Conservation (phyloP, 1,140 invertebrate species). For the Parasteatoda tepidariorum region DNA sequence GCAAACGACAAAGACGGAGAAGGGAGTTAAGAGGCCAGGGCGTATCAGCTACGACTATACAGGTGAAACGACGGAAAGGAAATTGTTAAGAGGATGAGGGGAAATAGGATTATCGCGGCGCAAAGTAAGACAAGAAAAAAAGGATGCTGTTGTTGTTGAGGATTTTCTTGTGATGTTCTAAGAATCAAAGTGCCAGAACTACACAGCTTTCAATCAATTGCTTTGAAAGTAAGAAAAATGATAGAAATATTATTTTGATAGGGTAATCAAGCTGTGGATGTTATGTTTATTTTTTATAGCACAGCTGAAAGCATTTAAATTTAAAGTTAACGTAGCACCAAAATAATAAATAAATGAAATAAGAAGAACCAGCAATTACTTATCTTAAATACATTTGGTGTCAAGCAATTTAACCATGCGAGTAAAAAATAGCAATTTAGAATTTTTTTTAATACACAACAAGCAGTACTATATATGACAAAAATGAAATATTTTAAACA, state of each 20-base stretch:
- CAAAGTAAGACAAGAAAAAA: not conserved
- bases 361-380: too few species aligned
- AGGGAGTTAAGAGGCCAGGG: not conserved
- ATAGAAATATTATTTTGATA: not conserved
- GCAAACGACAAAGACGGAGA: slow-evolving; percentile 2
- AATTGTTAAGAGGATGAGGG: slow-evolving; percentile 30
- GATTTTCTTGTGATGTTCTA: not conserved
- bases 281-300: too few species aligned
- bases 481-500: too few species aligned
- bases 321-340: too few species aligned
- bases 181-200: not conserved
- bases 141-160: not conserved
- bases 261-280: not conserved
- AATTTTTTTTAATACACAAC: too few species aligned
- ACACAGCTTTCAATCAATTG: not conserved
- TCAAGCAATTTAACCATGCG: too few species aligned
- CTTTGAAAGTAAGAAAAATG: not conserved
- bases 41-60: not conserved
- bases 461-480: too few species aligned
- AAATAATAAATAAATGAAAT: too few species aligned
- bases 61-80: not conserved
- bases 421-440: too few species aligned
- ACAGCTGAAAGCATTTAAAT: too few species aligned
- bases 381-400: too few species aligned
- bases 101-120: slow-evolving; percentile 32